Evolutionary conservation across 1,140 invertebrate genomes (phyloP).

Genomic region (Olivierus martensii): DNA sequence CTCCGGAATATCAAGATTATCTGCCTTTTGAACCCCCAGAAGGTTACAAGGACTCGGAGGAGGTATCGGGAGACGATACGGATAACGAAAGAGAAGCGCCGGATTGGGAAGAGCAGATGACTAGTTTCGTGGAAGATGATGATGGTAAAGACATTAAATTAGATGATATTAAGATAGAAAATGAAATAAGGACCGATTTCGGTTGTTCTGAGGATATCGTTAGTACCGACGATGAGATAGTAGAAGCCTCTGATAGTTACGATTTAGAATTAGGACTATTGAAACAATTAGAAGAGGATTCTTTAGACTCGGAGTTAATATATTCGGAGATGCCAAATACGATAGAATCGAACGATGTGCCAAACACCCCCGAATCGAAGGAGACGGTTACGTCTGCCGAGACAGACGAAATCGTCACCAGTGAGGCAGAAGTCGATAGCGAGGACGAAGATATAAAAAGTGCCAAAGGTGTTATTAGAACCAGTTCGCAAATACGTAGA

Average conservation of each 20-base stretch:
- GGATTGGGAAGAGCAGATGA: constrained; percentile 6
- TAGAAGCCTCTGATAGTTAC: not conserved
- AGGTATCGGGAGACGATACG: not conserved
- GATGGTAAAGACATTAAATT: not conserved
- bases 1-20: constrained; percentile 13
- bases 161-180: not conserved
- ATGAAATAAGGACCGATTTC: not conserved
- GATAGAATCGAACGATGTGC: not conserved
- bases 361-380: too few species aligned
- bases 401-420: too few species aligned
- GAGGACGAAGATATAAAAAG: constrained; percentile 13
- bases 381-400: too few species aligned
- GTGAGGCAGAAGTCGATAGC: not conserved
- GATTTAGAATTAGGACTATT: not conserved
- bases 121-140: constrained; percentile 8
- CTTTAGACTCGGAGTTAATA: too few species aligned
- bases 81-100: constrained; percentile 1
- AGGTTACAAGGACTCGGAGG: constrained; percentile 6
- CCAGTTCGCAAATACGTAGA: constrained; percentile 16
- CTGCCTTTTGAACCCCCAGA: constrained; percentile 14
- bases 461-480: constrained; percentile 8
- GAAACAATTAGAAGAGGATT: not conserved
- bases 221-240: not conserved
- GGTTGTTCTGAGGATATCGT: not conserved
- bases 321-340: not conserved